A percentile compares a stretch with the other conserved stretches of the same genome.
Evolutionary conservation across 2,113 vertebrate genomes (phyloP).

Genomic region (Catharus bicknelli): DNA sequence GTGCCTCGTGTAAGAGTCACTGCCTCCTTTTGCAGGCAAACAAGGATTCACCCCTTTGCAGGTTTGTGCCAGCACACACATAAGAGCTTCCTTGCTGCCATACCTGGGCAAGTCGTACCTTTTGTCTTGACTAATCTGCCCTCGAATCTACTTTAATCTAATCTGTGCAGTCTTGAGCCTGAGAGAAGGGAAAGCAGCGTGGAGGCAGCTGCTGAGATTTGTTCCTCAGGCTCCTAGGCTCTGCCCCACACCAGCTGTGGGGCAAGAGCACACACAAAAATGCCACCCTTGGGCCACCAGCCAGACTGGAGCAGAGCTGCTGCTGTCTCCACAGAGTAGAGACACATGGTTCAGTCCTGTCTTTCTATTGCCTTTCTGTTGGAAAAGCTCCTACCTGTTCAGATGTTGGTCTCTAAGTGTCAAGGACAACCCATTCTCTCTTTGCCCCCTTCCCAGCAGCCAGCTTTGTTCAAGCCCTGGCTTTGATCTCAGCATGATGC

Average conservation of each 20-base stretch:
- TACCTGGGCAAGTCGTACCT: not conserved
- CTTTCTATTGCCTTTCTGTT: not conserved
- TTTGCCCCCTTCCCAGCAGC: not conserved
- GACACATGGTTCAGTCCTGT: not conserved
- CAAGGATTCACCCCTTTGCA: not conserved
- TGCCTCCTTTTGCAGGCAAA: not conserved
- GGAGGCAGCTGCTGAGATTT: not conserved
- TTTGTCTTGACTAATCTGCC: not conserved
- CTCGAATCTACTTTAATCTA: not conserved
- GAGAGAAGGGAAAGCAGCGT: not conserved
- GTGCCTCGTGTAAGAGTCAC: not conserved
- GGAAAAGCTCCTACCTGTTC: not conserved
- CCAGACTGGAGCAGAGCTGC: not conserved
- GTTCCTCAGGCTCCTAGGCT: not conserved
- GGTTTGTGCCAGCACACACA: not conserved
- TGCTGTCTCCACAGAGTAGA: not conserved
- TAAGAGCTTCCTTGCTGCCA: not conserved
- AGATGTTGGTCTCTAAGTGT: not conserved
- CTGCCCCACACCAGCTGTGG: not conserved
- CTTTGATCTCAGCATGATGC: not conserved
- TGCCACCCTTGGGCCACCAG: not conserved
- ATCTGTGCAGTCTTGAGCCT: rapidly evolving
- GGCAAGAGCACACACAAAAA: not conserved
- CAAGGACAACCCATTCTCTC: not conserved
- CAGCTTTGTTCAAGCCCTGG: not conserved